Evolutionary conservation across 2,888 invertebrate species (phyloP), one percentile per base, ranked within the genome.

Genomic region (Eutolmus rufibarbis): DNA sequence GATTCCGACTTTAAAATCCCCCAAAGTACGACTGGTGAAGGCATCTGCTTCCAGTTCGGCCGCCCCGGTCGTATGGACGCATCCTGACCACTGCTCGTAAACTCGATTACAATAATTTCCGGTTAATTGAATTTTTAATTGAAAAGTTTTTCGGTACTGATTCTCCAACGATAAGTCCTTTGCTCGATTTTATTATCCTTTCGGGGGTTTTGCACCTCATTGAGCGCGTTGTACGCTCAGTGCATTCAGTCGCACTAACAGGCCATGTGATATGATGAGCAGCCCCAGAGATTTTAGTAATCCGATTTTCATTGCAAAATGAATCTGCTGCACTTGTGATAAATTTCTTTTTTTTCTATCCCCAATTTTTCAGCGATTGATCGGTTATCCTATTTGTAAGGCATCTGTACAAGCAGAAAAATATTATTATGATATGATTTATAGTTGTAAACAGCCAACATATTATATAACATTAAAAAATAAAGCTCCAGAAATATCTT

Each of bases 81-180:
- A 66, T 66, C 66, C 66, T 23, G 74, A 40, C 43, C 74, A 74
- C 43, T 43, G 23, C 19, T 74, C 74, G 85, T 85, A 85, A 78
- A 46, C 78, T 66, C 56, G 88, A 88, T 88, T 88, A 88, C 88
- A 88, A 88, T 88, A 88, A 88, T 88, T 88, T 88, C 88, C 87
- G 88, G 88, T 87, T 88, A 88, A 88, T 88, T 88, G 88, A 88
- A 88, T 88, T 87, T 88, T 88, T 88, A 88, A 88, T 88, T 88
- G 88, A 88, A 88, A 88, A 88, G 79, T 87, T 87, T 88, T 85
- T 85, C 31, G 85, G 31, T 74, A 85, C 74, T 85, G 85, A 85
- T 85, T 74, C 85, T 46, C 43, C 16, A 74, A 23, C 57, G 85
- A 85, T 85, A 85, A 85, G 85, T 85, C 74, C 23, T 85, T 85